Evolutionary conservation across 2,113 vertebrate species (phyloP), one percentile per base, ranked within the genome.

Genomic region (Thalassarche chlororhynchos): DNA sequence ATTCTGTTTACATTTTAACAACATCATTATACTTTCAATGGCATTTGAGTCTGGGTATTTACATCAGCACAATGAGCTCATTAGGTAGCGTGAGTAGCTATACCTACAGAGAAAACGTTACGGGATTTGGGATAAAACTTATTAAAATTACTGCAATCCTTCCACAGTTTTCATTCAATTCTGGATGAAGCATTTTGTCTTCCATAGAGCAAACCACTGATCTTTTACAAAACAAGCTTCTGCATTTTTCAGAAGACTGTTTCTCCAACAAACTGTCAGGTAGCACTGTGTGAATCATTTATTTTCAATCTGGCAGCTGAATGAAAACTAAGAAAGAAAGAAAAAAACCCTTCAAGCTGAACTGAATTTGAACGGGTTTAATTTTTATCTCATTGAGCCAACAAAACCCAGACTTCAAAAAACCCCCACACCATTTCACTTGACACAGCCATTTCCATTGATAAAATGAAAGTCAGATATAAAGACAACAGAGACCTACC

Each of bases 231-330:
- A 89, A 78, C 29, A 86, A 86, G 79, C 52, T 47, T 68, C 19
- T 49, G 12, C 70, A 70, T 78, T 97, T 95, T 88, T 94, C 76
- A 84, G 70, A 61, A 83, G 17, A 61, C 38, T 87, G 17, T 94
- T 94, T 92, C 68, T 90, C 77, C 38, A 90, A 69, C 54, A 91
- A 88, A 51, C 82, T 92, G 71, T 51, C 92, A 96, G 64, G 51
- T 79, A 80, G 38, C 32, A 66, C 69, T 32, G 4, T 17, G 29
- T 34, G 46, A 94, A 87, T 57, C 36, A 68, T 79, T 95, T 90
- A 42, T 92, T 96, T 92, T 78, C 52, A 17, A 36, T 89, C 25
- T 89, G 46, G 77, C 77, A 87, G 61, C 55, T 89, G 69, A 96
- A 94, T 71, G 47, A 74, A 94, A 87, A 82, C 17, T 12, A 74